These are phyloP conservation scores for Molossus molossus DNA, from an alignment of 2,797 vertebrate species.

Conservation along the genomic window DNA sequence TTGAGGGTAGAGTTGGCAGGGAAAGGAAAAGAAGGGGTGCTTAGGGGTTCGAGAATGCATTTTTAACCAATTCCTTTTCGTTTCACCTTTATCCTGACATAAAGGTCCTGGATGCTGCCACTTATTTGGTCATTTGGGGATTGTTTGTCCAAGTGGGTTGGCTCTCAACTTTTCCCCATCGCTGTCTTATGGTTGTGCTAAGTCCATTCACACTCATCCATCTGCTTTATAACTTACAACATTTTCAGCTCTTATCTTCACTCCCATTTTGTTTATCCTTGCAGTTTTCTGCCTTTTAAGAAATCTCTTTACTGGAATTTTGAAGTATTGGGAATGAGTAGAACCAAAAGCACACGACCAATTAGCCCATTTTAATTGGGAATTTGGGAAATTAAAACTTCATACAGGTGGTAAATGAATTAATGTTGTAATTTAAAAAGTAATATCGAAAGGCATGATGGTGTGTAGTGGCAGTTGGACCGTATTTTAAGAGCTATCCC, in stretches of 20 bases:
- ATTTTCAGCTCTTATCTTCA: neutral
- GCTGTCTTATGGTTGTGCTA: neutral
- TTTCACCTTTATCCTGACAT: neutral
- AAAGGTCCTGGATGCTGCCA: neutral
- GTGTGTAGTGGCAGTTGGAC: neutral
- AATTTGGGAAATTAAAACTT: constrained; percentile 23
- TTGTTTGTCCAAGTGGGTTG: constrained; percentile 9
- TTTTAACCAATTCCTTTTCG: neutral
- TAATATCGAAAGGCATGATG: neutral
- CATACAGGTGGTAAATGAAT: neutral
- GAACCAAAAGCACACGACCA: neutral
- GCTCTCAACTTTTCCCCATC: neutral
- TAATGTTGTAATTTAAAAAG: neutral
- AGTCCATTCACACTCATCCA: neutral
- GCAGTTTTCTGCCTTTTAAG: constrained; percentile 4
- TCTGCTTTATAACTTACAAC: neutral
- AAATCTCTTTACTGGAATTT: neutral
- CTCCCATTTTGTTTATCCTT: neutral
- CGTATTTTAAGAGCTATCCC: neutral
- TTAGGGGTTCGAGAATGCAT: neutral
- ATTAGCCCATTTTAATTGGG: neutral
- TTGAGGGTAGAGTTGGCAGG: neutral
- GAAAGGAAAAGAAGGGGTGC: neutral
- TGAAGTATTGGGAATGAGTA: neutral
- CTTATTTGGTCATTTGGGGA: neutral